Evolutionary conservation across 1,140 invertebrate genomes (phyloP), one percentile per base, ranked within the genome.

Genomic region (Zophobas atratus): DNA sequence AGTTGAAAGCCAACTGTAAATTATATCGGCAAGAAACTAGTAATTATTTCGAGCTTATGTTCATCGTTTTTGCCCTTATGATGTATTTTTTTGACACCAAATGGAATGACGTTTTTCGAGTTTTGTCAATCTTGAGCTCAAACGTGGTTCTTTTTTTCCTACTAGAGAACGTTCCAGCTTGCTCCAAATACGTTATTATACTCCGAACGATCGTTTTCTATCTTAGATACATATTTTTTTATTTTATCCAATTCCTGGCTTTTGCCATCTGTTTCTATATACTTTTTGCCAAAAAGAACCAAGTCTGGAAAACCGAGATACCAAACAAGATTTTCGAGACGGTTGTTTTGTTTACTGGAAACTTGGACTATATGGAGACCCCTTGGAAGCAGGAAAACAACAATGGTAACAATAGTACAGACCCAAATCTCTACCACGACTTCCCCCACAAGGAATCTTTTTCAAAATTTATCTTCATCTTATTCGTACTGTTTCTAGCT

Each of bases 251-350:
- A 75, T 82, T 82, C 39, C 34, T 81, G 5, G 79, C 80, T 0
- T 82, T 82, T 48, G 77, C 81, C 0, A 49, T 82, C n/a, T 79
- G 80, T 74, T 82, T 82, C 57, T 81, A 79, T 53, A 82, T 82
- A 46, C 67, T 82, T 6, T 63, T 81, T 2, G 75, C 81, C 1
- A 70, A 34, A 39, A 43, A 2, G 5, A 34, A 32, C 8, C 20
- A 67, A 43, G 33, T 2, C 46, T 0, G 34, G 71, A 0, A 73
- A 55, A 20, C 43, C 3, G 41, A 70, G 6, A 60, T 82, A 51
- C 56, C 57, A 0, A 43, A 77, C 32, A 80, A 74, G 8, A 53
- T 82, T 38, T 82, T 82, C 67, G 78, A 81, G 1, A 79, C 77
- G 1, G 20, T 82, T 6, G 67, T 82, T 46, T 76, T 70, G 8